Evolutionary conservation across 1,140 invertebrate species (phyloP), one percentile per base, ranked within the genome.

Genomic region (Habropoda laboriosa): DNA sequence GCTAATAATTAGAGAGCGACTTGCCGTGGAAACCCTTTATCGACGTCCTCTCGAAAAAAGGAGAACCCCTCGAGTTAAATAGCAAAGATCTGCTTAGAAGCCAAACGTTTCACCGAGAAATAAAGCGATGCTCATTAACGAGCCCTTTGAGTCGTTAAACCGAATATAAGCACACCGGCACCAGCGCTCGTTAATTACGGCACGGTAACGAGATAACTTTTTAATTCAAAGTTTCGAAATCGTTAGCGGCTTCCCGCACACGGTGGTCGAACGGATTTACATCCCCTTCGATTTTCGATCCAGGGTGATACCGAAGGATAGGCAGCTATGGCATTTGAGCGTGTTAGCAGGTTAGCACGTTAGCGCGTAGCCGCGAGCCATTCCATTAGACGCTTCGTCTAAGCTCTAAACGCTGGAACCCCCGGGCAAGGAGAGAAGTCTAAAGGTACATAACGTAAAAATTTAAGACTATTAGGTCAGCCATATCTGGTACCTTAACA

Each of bases 401-500:
- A 80, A 88, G 81, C 47, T 74, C 74, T 60, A 40, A 57, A 42
- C 70, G 49, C 27, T 55, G 12, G 24, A 57, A 32, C 10, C 51
- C 24, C 47, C 47, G 30, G 47, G 27, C 61, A 73, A 64, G 38
- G 18, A 13, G 10, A 16, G 49, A 18, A 42, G 40, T 49, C 49
- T 40, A 16, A 13, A 73, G 74, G 82, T 86, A 88, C 76, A 83
- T 86, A 86, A 80, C 80, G 81, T 88, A 85, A 85, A 88, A 88
- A 88, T 88, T 86, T 82, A 88, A 86, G 87, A 88, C 78, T 83
- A 89, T 87, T 87, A 85, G 80, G 83, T 86, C 74, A 83, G 80
- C 61, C 76, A 40, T 83, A 79, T 68, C 70, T 60, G 83, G 74
- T 85, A 30, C 57, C 61, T 75, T 87, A 88, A 88, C 87, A 86